Conservation (phyloP, 2,797 vertebrate genomes). For the Sebastes reedi region DNA sequence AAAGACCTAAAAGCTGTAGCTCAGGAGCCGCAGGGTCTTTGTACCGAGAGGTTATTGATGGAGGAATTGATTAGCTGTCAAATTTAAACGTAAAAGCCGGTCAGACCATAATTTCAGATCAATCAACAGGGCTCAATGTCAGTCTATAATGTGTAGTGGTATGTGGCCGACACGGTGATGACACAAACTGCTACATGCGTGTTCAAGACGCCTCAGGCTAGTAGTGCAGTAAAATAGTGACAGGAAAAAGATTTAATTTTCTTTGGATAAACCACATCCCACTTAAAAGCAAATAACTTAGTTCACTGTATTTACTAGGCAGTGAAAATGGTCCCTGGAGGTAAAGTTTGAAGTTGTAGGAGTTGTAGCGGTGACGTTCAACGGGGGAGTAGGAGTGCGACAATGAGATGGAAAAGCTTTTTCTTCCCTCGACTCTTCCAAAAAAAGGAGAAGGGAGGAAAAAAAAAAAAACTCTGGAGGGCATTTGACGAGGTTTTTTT, state of each 20-base stretch:
- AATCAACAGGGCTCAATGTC: slow-evolving; percentile 60
- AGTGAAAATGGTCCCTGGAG: slow-evolving; percentile 10
- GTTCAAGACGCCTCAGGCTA: neutral
- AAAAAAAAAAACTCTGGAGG: slow-evolving; percentile 35
- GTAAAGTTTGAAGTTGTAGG: slow-evolving; percentile 14
- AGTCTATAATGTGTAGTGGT: slow-evolving; percentile 25
- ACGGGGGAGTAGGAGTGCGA: slow-evolving; percentile 6
- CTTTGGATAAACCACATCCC: neutral
- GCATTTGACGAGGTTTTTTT: slow-evolving; percentile 58
- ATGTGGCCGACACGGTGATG: slow-evolving; percentile 32
- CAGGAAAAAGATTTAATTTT: neutral
- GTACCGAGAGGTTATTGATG: slow-evolving; percentile 54
- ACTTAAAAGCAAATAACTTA: slow-evolving; percentile 1
- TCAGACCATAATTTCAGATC: slow-evolving; percentile 63
- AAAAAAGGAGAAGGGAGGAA: slow-evolving; percentile 23
- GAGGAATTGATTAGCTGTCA: slow-evolving; percentile 72
- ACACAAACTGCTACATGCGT: slow-evolving; percentile 1
- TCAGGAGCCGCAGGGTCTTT: slow-evolving; percentile 47
- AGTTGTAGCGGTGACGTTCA: slow-evolving; percentile 6
- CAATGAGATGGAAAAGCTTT: slow-evolving; percentile 43
- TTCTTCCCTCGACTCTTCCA: slow-evolving; percentile 38
- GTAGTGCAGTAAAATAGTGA: neutral
- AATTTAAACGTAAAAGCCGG: slow-evolving; percentile 62
- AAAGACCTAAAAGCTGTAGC: slow-evolving; percentile 45
- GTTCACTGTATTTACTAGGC: neutral